phyloP scores from a whole-genome alignment of 2,888 invertebrate species.

The Agriopis aurantiaria region DNA sequence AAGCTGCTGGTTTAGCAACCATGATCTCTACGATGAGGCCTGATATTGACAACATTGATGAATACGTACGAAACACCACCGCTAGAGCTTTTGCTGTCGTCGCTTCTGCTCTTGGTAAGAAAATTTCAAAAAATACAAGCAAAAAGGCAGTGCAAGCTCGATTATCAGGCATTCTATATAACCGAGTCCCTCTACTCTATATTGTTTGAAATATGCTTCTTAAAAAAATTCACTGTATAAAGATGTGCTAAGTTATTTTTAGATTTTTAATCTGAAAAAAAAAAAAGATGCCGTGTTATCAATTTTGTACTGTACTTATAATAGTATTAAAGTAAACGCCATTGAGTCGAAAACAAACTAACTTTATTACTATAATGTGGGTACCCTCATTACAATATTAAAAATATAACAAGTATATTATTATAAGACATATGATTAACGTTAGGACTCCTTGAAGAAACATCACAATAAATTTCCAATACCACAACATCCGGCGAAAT shows the following conservation, averaged over 20 bases:
- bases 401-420: too few species aligned
- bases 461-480: too few species aligned
- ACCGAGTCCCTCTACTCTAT: background rate
- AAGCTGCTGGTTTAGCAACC: constrained; percentile 99
- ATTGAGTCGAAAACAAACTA: too few species aligned
- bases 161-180: background rate
- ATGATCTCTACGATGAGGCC: constrained; percentile 99
- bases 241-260: too few species aligned
- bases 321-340: too few species aligned
- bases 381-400: too few species aligned
- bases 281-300: background rate
- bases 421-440: too few species aligned
- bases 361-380: too few species aligned
- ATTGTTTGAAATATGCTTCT: too few species aligned
- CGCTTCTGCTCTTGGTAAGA: constrained; percentile 96
- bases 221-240: background rate
- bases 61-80: constrained; percentile 99
- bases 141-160: background rate
- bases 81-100: constrained; percentile 99
- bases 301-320: background rate
- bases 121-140: background rate
- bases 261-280: background rate
- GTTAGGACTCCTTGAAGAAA: too few species aligned
- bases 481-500: too few species aligned
- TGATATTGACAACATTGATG: constrained; percentile 99